Conservation (phyloP, 2,113 vertebrate species). For the Ctenomys sociabilis region DNA sequence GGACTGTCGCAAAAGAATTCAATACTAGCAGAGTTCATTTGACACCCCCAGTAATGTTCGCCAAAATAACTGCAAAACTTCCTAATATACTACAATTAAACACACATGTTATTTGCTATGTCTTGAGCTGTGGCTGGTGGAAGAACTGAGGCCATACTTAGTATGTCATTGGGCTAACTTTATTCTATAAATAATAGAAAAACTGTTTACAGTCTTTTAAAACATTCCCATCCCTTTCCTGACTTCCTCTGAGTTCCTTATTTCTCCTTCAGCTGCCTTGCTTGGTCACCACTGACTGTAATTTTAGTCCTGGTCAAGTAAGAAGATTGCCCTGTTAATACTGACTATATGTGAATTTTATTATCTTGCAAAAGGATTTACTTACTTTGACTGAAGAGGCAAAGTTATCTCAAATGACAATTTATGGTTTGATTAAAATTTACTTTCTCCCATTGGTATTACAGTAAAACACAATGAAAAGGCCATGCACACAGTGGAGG, state of each 20-base stretch:
- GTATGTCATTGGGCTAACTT: constrained; percentile 63
- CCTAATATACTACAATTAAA: neutral
- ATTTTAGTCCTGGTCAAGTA: neutral
- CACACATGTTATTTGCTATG: neutral
- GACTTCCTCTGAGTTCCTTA: constrained; percentile 24
- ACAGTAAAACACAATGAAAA: neutral
- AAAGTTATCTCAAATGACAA: constrained; percentile 22
- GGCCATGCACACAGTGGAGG: neutral
- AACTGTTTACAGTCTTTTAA: constrained; percentile 70
- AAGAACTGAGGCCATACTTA: constrained; percentile 46
- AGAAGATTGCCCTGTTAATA: neutral
- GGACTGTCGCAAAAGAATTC: neutral
- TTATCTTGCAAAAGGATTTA: neutral
- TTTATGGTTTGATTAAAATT: constrained; percentile 53
- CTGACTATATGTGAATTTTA: neutral
- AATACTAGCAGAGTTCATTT: neutral
- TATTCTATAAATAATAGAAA: constrained; percentile 69
- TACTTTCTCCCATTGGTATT: neutral
- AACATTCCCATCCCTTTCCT: constrained; percentile 54
- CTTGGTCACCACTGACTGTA: constrained; percentile 11
- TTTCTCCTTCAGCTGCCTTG: neutral
- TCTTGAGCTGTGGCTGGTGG: constrained; percentile 28
- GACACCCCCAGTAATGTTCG: neutral
- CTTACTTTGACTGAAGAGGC: neutral
- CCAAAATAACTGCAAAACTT: neutral